A percentile compares a stretch with the other conserved stretches of the same genome.
Conservation (phyloP, 1,140 invertebrate species). For the Tyrophagus putrescentiae region DNA sequence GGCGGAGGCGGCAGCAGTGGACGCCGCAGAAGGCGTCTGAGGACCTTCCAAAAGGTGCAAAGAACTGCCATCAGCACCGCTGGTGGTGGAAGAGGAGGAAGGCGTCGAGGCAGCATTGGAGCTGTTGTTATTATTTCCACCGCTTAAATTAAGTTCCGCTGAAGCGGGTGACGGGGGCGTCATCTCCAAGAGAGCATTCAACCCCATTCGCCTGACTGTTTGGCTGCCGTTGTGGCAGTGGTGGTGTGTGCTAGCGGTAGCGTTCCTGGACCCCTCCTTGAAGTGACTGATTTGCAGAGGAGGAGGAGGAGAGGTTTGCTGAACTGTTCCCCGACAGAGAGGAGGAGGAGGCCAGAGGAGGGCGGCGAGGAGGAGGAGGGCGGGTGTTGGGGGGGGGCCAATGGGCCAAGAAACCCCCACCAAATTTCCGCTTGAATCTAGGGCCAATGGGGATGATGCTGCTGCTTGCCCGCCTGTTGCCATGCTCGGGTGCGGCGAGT, state of each 20-base stretch:
- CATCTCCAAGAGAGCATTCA: slow-evolving; percentile 16
- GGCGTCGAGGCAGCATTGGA: not conserved
- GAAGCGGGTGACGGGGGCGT: slow-evolving; percentile 9
- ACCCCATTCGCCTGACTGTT: slow-evolving; percentile 1
- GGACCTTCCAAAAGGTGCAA: no score
- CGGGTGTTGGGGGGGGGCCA: slow-evolving; percentile 4
- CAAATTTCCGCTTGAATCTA: no score
- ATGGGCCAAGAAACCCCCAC: not conserved
- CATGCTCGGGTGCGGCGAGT: not conserved
- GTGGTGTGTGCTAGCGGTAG: not conserved
- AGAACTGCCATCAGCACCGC: not conserved
- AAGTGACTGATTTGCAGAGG: no score
- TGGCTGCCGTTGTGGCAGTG: not conserved
- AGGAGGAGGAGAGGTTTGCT: no score
- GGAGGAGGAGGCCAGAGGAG: slow-evolving; percentile 7
- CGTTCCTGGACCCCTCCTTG: no score
- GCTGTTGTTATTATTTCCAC: no score
- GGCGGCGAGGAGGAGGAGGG: slow-evolving; percentile 9
- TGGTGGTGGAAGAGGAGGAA: not conserved
- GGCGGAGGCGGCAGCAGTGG: not conserved
- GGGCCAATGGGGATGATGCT: no score
- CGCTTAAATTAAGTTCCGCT: no score
- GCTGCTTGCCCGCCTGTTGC: not conserved
- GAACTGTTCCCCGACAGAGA: not conserved
- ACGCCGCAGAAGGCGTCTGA: no score